These are phyloP conservation scores for Condylura cristata DNA, from an alignment of 2,113 vertebrate genomes.

Conservation along the genomic window DNA sequence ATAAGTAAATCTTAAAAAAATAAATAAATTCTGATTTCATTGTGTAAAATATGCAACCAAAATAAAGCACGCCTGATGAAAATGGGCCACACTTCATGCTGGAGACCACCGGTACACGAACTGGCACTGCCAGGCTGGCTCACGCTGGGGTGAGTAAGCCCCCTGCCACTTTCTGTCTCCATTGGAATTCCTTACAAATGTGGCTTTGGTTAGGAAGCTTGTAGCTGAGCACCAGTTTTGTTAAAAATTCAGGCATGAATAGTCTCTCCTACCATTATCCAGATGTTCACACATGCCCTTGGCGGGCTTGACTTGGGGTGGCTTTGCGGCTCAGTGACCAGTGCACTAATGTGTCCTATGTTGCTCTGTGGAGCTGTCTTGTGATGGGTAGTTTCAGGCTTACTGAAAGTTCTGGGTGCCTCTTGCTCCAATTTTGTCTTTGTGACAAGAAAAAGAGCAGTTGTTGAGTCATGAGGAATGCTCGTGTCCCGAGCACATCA, in stretches of 20 bases:
- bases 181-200: neutral
- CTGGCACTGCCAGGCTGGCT: neutral
- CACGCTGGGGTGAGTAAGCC: accelerated
- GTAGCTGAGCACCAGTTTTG: neutral
- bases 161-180: neutral
- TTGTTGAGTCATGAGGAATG: neutral
- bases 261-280: accelerated
- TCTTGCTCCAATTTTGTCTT: neutral
- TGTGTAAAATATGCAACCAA: neutral
- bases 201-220: conserved; percentile 7
- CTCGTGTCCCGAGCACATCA: neutral
- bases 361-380: neutral
- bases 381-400: neutral
- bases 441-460: neutral
- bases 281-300: neutral
- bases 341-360: neutral
- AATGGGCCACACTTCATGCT: conserved; percentile 14
- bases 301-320: neutral
- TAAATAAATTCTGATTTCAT: neutral
- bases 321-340: neutral
- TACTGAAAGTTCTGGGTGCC: neutral
- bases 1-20: too few relatives aligned
- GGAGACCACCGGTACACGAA: neutral
- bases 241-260: neutral
- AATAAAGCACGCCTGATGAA: conserved; percentile 21